A percentile compares a stretch with the other conserved stretches of the same genome.
phyloP scores from a whole-genome alignment of 2,888 invertebrate species.

The Tiliacea citrago region DNA sequence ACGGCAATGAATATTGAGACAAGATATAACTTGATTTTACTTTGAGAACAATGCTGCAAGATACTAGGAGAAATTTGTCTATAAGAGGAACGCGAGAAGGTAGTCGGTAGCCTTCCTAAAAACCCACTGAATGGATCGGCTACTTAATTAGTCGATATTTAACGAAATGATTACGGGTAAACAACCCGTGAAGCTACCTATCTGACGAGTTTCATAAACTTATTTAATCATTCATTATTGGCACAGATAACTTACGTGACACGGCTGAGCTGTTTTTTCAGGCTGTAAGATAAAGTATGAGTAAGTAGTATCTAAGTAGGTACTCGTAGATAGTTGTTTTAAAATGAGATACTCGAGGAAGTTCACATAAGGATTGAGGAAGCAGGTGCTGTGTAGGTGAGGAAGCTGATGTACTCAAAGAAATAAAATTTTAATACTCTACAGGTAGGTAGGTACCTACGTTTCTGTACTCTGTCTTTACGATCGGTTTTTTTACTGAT shows the following conservation, averaged over 20 bases:
- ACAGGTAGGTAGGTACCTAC: neutral
- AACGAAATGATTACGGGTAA: too few relatives aligned
- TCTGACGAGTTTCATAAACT: neutral
- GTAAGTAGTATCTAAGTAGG: too few relatives aligned
- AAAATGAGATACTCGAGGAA: conserved; percentile 15
- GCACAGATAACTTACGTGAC: conserved; percentile 80
- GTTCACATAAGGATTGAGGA: conserved; percentile 13
- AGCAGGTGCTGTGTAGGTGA: too few relatives aligned
- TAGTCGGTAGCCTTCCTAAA: neutral
- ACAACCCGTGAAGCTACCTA: too few relatives aligned
- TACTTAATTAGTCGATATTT: too few relatives aligned
- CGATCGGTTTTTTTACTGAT: neutral
- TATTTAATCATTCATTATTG: conserved; percentile 18
- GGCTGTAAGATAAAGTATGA: conserved; percentile 74
- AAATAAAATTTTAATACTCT: too few relatives aligned
- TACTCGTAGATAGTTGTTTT: neutral
- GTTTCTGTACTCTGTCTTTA: neutral
- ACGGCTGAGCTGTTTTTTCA: conserved; percentile 80
- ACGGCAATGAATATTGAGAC: neutral
- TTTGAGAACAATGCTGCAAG: neutral
- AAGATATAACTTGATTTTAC: neutral
- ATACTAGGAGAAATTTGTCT: neutral
- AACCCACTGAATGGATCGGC: neutral
- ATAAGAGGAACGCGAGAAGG: neutral
- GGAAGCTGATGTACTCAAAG: too few relatives aligned